A percentile compares a stretch with the other conserved stretches of the same genome.
phyloP scores from a whole-genome alignment of 2,113 vertebrate genomes.

The Eudorcas thomsonii region DNA sequence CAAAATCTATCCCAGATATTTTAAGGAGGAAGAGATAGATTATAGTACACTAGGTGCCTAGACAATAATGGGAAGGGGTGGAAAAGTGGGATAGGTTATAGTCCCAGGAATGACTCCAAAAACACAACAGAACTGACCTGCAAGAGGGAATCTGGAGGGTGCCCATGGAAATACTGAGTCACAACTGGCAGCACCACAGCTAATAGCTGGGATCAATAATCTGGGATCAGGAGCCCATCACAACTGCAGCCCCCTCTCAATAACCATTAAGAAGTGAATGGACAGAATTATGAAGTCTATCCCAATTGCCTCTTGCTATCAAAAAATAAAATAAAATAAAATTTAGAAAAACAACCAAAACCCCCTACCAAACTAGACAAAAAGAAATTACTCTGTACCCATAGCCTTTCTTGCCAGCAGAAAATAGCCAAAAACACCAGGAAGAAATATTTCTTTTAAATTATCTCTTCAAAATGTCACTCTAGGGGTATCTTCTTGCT shows the following conservation, averaged over 20 bases:
- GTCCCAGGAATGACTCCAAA: neutral
- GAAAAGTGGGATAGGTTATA: neutral
- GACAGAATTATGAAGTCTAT: neutral
- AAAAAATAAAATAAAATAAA: neutral
- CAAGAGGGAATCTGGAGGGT: neutral
- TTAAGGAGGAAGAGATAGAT: neutral
- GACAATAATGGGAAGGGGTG: neutral
- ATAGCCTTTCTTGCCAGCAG: neutral
- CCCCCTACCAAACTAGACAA: neutral
- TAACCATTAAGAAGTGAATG: neutral
- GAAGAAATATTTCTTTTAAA: neutral
- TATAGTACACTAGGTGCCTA: neutral
- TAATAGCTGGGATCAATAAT: neutral
- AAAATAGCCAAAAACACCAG: neutral
- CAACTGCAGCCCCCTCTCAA: neutral
- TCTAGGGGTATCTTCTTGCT: neutral
- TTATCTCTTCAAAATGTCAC: neutral
- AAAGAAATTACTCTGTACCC: neutral
- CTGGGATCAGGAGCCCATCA: neutral
- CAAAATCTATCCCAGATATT: neutral
- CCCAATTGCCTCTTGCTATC: neutral
- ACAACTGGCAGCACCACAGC: neutral
- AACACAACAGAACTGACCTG: neutral
- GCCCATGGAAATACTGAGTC: neutral
- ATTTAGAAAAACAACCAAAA: neutral